Evolutionary conservation across 2,113 vertebrate species (phyloP), one percentile per base, ranked within the genome.

Genomic region (Calidris pugnax): DNA sequence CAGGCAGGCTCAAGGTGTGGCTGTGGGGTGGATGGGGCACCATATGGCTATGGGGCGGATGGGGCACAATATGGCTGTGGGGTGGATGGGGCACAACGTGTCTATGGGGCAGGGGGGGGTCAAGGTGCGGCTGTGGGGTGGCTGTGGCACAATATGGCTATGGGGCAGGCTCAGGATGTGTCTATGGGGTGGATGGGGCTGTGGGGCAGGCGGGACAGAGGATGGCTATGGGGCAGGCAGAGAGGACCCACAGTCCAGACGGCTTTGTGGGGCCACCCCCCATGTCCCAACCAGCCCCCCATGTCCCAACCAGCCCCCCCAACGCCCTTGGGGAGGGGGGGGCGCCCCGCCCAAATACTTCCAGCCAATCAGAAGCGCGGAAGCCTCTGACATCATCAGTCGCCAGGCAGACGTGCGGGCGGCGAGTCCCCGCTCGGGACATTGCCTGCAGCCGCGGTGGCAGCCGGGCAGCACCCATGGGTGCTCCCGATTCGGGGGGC

Each of bases 321-420:
- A 13, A 3, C 9, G 1, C 5, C 41, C 4, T 15, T 9, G 2
- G 37, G 22, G 51, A 17, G 45, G 45, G 19, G 9, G 45, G 1
- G 28, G 45, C 0, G 4, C 2, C 20, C 10, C 27, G 18, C 26
- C 27, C 4, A 5, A 53, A 39, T 8, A 48, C 48, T 41, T 30
- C 14, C 6, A 85, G 50, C 95, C 93, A 97, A 95, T 94, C 45
- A 48, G 81, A n/a, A 55, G 11, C 11, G 20, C 0, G 2, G 12
- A 0, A 1, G 2, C 1, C 6, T 1, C 2, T 97, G 92, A 95
- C 59, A 39, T 97, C 97, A 97, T 1, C 63, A 68, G 97, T 98
- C 94, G 17, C 97, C 60, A 33, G 97, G 97, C 93, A 97, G 97
- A 97, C 53, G 4, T 20, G 24, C 14, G 2, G 2, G 81, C 85